These are phyloP conservation scores for Baryphthengus martii DNA, from an alignment of 2,113 vertebrate genomes.

Conservation along the genomic window DNA sequence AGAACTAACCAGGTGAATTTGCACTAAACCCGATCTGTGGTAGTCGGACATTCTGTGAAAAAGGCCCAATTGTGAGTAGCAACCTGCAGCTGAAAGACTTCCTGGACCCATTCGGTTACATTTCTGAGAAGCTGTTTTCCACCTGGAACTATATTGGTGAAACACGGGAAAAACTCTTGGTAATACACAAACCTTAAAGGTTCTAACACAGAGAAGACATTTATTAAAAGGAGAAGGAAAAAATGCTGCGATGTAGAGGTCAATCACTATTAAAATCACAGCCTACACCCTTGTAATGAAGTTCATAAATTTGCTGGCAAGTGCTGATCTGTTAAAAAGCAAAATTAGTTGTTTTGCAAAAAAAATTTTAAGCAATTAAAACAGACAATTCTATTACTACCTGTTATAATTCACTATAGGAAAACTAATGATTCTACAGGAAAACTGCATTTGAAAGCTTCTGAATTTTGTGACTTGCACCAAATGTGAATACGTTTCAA, in stretches of 20 bases:
- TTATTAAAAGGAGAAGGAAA: background rate
- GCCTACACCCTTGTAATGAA: background rate
- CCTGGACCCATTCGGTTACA: background rate
- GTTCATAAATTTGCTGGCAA: background rate
- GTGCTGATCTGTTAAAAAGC: background rate
- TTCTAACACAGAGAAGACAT: background rate
- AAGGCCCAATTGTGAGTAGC: accelerated
- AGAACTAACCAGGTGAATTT: background rate
- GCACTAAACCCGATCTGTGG: background rate
- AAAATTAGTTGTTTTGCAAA: background rate
- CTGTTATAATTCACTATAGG: background rate
- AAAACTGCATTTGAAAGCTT: background rate
- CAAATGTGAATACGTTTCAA: background rate
- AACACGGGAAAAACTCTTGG: background rate
- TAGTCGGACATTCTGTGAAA: background rate
- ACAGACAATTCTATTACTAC: background rate
- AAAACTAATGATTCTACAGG: background rate
- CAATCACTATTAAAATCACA: background rate
- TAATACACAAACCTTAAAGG: background rate
- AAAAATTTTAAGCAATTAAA: background rate
- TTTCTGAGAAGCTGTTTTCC: background rate
- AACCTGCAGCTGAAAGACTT: background rate
- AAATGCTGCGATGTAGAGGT: background rate
- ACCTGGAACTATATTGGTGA: background rate
- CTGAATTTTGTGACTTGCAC: background rate